Conservation (phyloP, 2,888 invertebrate species). For the Luperina testacea region DNA sequence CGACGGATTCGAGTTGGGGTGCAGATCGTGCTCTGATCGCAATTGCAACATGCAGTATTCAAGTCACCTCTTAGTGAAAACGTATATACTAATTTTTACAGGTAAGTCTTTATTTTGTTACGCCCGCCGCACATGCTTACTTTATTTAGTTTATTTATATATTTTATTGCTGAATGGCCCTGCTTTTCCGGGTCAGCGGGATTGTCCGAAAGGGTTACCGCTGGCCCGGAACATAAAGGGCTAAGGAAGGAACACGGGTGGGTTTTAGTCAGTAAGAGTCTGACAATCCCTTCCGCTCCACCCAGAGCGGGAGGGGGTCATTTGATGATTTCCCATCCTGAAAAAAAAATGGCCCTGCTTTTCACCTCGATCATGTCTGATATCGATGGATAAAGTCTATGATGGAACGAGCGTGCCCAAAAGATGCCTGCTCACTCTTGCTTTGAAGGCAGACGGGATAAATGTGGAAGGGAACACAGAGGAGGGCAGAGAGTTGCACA, state of each 20-base stretch:
- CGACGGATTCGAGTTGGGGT: background rate
- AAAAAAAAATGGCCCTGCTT: background rate
- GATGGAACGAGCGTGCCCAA: too few species aligned
- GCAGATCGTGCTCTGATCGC: background rate
- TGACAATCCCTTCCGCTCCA: too few species aligned
- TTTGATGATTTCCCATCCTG: too few species aligned
- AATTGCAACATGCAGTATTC: constrained; percentile 30
- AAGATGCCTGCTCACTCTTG: background rate
- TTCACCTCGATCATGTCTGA: background rate
- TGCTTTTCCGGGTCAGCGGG: too few species aligned
- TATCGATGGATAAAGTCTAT: too few species aligned
- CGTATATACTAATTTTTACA: constrained; percentile 21
- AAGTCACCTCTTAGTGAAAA: constrained; percentile 23
- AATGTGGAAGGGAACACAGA: background rate
- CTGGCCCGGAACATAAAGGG: too few species aligned
- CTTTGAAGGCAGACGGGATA: background rate
- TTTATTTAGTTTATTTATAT: background rate
- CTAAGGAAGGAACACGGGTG: too few species aligned
- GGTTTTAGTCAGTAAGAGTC: too few species aligned
- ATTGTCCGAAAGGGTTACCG: too few species aligned
- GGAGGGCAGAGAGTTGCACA: background rate
- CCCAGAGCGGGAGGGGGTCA: too few species aligned
- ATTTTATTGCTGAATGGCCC: background rate
- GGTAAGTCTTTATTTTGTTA: constrained; percentile 27
- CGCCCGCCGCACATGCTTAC: background rate